Conservation (phyloP, 2,113 vertebrate species). For the Xiphophorus couchianus region DNA sequence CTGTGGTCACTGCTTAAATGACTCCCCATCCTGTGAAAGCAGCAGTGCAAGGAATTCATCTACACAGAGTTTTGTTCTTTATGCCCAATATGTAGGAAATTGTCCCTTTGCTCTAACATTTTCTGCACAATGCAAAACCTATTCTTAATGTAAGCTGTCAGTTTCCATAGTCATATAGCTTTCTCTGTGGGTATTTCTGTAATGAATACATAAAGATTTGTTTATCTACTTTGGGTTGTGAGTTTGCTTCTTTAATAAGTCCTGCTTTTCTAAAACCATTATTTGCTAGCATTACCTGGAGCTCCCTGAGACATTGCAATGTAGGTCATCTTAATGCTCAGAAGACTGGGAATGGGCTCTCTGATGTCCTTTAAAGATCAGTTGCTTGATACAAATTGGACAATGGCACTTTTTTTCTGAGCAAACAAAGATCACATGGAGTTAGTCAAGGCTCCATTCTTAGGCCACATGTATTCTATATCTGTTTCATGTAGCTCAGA, state of each 20-base stretch:
- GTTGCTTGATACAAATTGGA: slow-evolving; percentile 12
- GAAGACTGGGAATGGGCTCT: slow-evolving; percentile 43
- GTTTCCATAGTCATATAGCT: neutral
- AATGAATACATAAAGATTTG: neutral
- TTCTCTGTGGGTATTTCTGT: neutral
- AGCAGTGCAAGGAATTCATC: slow-evolving; percentile 14
- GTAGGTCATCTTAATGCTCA: slow-evolving; percentile 48
- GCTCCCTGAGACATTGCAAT: slow-evolving; percentile 24
- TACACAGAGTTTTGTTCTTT: slow-evolving; percentile 2
- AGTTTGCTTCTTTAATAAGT: slow-evolving; percentile 4
- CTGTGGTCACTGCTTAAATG: slow-evolving; percentile 13
- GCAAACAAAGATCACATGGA: slow-evolving; percentile 7
- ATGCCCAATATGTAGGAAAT: neutral
- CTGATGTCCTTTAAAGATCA: slow-evolving; percentile 37
- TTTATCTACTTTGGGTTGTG: neutral
- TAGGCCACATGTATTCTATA: neutral
- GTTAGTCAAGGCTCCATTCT: neutral
- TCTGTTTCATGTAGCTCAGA: neutral
- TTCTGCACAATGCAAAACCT: neutral
- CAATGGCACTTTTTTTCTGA: slow-evolving; percentile 13
- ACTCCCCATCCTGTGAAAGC: neutral
- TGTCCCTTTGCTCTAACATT: neutral
- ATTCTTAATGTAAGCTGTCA: neutral
- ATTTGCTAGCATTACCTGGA: slow-evolving; percentile 14
- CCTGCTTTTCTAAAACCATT: neutral